Conservation (phyloP, 2,888 invertebrate species). For the Cyclophora punctaria region DNA sequence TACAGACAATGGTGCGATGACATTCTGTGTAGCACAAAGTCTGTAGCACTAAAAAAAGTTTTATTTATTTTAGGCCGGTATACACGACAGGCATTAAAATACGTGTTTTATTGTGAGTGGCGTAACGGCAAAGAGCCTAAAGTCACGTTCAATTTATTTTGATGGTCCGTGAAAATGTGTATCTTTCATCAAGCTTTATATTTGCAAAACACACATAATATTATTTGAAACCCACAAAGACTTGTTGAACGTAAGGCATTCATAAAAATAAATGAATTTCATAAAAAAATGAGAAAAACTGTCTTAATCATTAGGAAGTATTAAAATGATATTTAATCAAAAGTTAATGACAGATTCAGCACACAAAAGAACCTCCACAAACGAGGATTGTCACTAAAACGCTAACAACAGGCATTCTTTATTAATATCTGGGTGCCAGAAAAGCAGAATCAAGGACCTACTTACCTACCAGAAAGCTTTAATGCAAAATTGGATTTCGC, state of each 20-base stretch:
- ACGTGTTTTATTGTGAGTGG: conserved; percentile 22
- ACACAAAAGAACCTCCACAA: neutral
- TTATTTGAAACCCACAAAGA: neutral
- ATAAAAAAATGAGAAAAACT: too few species aligned
- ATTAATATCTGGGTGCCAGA: conserved; percentile 26
- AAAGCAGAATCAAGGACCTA: conserved; percentile 38
- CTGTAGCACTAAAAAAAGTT: conserved; percentile 1
- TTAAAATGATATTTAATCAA: neutral
- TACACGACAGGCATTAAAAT: conserved; percentile 9
- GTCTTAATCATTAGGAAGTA: neutral
- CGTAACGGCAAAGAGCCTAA: conserved; percentile 15
- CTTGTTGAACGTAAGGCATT: too few species aligned
- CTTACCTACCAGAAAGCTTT: conserved; percentile 57
- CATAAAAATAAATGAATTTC: too few species aligned
- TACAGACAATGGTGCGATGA: neutral
- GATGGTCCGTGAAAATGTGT: conserved; percentile 22
- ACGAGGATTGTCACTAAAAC: conserved; percentile 9
- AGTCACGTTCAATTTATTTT: conserved; percentile 27
- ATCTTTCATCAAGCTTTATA: conserved; percentile 4
- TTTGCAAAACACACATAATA: neutral
- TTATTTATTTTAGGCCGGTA: conserved; percentile 5
- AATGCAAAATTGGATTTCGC: conserved; percentile 72
- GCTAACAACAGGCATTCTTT: conserved; percentile 12
- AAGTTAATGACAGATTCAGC: neutral
- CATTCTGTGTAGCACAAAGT: neutral